These are phyloP conservation scores for Sminthopsis crassicaudata DNA, from an alignment of 2,113 vertebrate species.

Conservation along the genomic window DNA sequence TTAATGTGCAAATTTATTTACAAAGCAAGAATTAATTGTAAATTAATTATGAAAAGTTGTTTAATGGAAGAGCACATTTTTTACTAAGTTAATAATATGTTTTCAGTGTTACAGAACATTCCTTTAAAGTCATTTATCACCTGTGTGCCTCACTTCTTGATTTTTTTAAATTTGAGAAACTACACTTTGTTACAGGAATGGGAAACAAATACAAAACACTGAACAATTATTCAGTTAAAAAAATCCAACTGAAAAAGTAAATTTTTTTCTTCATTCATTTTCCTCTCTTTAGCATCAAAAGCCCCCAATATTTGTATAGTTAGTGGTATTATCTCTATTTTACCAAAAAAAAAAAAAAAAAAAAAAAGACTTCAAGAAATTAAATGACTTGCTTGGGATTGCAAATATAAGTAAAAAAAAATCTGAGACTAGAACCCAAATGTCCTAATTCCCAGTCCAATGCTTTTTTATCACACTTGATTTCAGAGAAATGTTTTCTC, in stretches of 20 bases:
- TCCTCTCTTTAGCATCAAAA: conserved; percentile 32
- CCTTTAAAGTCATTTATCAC: background rate
- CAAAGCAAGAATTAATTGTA: background rate
- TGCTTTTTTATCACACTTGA: background rate
- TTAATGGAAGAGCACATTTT: conserved; percentile 16
- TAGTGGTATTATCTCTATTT: background rate
- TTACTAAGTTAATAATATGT: conserved; percentile 5
- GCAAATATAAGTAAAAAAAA: background rate
- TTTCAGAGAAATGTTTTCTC: conserved; percentile 51
- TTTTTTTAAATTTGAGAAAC: conserved; percentile 3
- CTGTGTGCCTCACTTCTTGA: background rate
- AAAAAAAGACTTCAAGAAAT: background rate
- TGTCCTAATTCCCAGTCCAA: background rate
- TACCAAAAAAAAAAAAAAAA: background rate
- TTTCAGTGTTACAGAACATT: background rate
- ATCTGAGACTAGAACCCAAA: background rate
- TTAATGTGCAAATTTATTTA: conserved; percentile 10
- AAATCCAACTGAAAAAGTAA: conserved; percentile 1
- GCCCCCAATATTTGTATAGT: background rate
- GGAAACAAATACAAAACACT: background rate
- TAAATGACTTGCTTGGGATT: background rate
- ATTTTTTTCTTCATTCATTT: conserved; percentile 2
- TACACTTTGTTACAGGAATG: background rate
- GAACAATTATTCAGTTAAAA: conserved; percentile 30
- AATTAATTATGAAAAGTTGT: conserved; percentile 25